Conservation (phyloP, 2,113 vertebrate species). For the Panurus biarmicus region DNA sequence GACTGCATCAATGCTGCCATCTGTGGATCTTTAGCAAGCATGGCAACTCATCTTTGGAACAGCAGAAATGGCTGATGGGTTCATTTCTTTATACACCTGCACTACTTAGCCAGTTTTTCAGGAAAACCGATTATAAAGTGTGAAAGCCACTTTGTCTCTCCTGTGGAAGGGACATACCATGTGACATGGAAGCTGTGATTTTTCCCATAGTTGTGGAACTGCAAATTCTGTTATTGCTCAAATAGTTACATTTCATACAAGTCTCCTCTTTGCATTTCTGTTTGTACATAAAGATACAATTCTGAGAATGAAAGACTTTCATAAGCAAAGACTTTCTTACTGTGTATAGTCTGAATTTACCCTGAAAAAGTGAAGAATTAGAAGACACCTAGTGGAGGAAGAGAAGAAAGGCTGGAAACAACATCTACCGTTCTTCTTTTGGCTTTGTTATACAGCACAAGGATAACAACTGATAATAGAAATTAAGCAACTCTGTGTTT, state of each 20-base stretch:
- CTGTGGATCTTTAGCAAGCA: neutral
- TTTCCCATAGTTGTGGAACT: neutral
- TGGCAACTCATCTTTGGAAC: neutral
- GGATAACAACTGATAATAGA: neutral
- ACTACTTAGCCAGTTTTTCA: neutral
- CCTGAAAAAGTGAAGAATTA: neutral
- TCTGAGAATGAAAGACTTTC: neutral
- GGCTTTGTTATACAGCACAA: neutral
- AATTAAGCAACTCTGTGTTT: neutral
- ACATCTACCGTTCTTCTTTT: neutral
- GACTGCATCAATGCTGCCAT: conserved; percentile 44
- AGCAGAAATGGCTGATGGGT: neutral
- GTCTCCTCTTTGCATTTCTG: neutral
- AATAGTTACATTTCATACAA: neutral
- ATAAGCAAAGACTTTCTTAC: neutral
- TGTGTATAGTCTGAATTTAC: neutral
- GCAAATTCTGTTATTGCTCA: neutral
- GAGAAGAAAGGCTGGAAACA: neutral
- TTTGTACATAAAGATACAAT: neutral
- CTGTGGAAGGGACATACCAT: accelerated
- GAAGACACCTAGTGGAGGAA: neutral
- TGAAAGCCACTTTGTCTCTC: neutral
- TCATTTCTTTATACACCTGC: neutral
- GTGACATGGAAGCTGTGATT: neutral
- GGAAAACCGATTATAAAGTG: neutral